These are phyloP conservation scores for Tiaroga cobitis DNA, from an alignment of 2,797 vertebrate species.

Conservation along the genomic window DNA sequence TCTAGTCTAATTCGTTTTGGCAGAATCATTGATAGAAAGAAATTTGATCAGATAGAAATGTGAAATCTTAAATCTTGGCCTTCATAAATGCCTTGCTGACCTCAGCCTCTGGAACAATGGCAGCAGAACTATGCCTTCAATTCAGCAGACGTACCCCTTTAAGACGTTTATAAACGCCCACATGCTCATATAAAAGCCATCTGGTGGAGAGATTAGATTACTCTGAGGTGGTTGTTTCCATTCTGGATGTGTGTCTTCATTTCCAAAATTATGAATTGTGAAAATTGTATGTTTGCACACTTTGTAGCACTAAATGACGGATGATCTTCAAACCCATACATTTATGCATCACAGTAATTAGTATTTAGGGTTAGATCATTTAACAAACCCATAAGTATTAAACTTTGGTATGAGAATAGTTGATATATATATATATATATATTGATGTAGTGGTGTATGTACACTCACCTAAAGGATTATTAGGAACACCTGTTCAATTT, in stretches of 20 bases:
- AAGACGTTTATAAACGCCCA: conserved; percentile 65
- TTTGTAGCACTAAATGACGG: background rate
- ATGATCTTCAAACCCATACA: conserved; percentile 12
- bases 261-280: conserved; percentile 41
- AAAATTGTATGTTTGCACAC: conserved; percentile 48
- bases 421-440: too few relatives aligned
- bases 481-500: too few relatives aligned
- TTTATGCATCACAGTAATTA: background rate
- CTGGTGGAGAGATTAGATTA: conserved; percentile 66
- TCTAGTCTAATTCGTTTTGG: conserved; percentile 21
- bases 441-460: too few relatives aligned
- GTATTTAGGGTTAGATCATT: background rate
- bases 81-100: conserved; percentile 41
- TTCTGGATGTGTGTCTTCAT: conserved; percentile 48
- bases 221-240: conserved; percentile 56
- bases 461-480: too few relatives aligned
- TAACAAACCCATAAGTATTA: background rate
- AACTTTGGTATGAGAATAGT: background rate
- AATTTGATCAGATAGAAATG: conserved; percentile 30
- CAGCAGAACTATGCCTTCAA: conserved; percentile 58
- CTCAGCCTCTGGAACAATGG: conserved; percentile 55
- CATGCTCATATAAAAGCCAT: conserved; percentile 65
- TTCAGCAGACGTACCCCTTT: conserved; percentile 56
- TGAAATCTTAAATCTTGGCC: conserved; percentile 26
- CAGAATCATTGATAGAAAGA: conserved; percentile 36